Conservation (phyloP, 1,140 invertebrate genomes). For the Tetramorium parvispinum region DNA sequence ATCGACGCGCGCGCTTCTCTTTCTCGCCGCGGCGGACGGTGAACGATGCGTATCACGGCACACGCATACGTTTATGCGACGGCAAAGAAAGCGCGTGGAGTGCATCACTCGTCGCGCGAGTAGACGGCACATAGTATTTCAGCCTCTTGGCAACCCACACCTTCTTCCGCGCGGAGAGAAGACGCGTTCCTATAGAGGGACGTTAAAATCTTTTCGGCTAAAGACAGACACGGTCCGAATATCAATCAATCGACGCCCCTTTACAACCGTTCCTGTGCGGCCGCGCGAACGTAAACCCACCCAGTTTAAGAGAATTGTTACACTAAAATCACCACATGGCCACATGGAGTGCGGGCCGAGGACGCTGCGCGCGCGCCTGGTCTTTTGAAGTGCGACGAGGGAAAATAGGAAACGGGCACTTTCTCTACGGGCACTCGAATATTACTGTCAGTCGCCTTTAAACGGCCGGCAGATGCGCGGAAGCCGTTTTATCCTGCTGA, state of each 20-base stretch:
- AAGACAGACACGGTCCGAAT: conserved; percentile 66
- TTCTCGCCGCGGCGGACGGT: not conserved
- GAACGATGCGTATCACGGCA: conserved; percentile 32
- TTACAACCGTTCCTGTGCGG: conserved; percentile 59
- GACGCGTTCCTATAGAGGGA: conserved; percentile 32
- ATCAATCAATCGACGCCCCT: conserved; percentile 79
- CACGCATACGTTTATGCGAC: not conserved
- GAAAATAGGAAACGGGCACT: conserved; percentile 71
- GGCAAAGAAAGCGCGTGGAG: conserved; percentile 62
- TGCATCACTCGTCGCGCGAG: conserved; percentile 73
- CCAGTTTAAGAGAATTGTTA: conserved; percentile 76
- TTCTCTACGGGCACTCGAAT: conserved; percentile 68
- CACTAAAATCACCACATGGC: conserved; percentile 76
- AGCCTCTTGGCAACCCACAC: not conserved
- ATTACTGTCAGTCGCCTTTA: conserved; percentile 63
- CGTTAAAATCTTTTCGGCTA: conserved; percentile 54
- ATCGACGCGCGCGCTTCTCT: conserved; percentile 32
- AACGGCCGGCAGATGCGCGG: conserved; percentile 61
- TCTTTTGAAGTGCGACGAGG: conserved; percentile 70
- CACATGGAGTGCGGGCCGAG: conserved; percentile 33
- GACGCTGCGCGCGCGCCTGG: conserved; percentile 45
- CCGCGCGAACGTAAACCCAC: conserved; percentile 61
- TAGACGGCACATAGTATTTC: conserved; percentile 41
- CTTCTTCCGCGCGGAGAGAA: not conserved
- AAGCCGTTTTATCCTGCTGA: conserved; percentile 48